Conservation (phyloP, 2,888 invertebrate genomes). For the Tachina grossa region DNA sequence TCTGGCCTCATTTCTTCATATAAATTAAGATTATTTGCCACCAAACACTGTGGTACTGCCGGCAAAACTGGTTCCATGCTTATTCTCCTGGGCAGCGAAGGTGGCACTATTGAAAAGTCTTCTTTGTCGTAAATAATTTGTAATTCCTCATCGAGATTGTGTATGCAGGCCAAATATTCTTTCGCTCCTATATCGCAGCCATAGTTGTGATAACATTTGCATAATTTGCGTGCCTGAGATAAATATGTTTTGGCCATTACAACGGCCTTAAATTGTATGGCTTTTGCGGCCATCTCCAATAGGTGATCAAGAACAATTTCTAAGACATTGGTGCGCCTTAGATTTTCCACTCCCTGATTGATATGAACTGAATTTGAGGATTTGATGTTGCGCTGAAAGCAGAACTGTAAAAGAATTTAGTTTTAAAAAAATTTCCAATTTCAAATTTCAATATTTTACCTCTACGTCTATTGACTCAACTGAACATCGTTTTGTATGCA, state of each 20-base stretch:
- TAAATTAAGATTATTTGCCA: constrained; percentile 48
- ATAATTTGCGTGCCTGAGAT: constrained; percentile 87
- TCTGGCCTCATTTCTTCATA: constrained; percentile 62
- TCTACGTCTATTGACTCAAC: constrained; percentile 85
- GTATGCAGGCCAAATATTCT: constrained; percentile 85
- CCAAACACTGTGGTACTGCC: constrained; percentile 29
- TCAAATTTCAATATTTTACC: constrained; percentile 80
- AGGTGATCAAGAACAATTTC: constrained; percentile 89
- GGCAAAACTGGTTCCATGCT: constrained; percentile 74
- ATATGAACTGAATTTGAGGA: constrained; percentile 73
- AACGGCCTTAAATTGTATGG: constrained; percentile 85
- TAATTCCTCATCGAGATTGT: constrained; percentile 83
- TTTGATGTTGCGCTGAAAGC: constrained; percentile 73
- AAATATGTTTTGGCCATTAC: constrained; percentile 87
- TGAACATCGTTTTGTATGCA: constrained; percentile 77
- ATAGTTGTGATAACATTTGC: constrained; percentile 85
- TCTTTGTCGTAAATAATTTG: constrained; percentile 79
- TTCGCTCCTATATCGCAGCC: constrained; percentile 84
- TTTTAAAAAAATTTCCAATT: background rate
- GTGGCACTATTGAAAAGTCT: constrained; percentile 72
- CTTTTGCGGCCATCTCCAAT: constrained; percentile 87
- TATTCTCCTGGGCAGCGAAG: constrained; percentile 76
- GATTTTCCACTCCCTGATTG: constrained; percentile 84
- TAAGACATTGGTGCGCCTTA: constrained; percentile 86
- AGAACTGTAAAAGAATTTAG: constrained; percentile 72